Conservation (phyloP, 2,888 invertebrate species). For the Chrysina gloriosa region DNA sequence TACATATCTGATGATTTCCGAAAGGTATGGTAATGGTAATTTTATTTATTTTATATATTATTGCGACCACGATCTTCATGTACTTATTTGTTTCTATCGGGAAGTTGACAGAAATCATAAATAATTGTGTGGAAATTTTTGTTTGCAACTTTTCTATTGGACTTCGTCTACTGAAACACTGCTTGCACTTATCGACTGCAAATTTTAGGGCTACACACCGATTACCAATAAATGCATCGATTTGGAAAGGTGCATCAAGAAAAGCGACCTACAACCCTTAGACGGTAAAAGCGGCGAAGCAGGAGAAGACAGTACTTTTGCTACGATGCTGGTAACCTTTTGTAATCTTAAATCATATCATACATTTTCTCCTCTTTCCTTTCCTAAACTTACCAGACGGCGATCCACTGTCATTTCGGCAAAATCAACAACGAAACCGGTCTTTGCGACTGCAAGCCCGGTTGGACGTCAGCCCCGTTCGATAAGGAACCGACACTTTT, state of each 20-base stretch:
- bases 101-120: too few species aligned
- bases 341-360: not conserved
- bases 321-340: conserved; percentile 35
- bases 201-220: conserved; percentile 61
- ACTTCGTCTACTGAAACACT: not conserved
- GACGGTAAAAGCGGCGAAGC: conserved; percentile 49
- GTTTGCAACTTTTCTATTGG: not conserved
- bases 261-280: conserved; percentile 55
- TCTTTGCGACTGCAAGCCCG: conserved; percentile 61
- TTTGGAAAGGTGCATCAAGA: conserved; percentile 58
- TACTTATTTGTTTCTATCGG: too few species aligned
- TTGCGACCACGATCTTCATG: too few species aligned
- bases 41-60: too few species aligned
- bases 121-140: too few species aligned
- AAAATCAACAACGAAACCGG: conserved; percentile 57
- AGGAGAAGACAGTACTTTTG: conserved; percentile 29
- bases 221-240: conserved; percentile 63
- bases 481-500: conserved; percentile 60
- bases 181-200: not conserved
- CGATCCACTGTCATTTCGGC: conserved; percentile 63
- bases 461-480: conserved; percentile 61
- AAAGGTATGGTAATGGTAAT: too few species aligned
- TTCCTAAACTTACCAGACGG: conserved; percentile 51
- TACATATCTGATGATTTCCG: too few species aligned
- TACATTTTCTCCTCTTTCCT: not conserved